Evolutionary conservation across 2,797 vertebrate genomes (phyloP).

Genomic region (Rhinophrynus dorsalis): DNA sequence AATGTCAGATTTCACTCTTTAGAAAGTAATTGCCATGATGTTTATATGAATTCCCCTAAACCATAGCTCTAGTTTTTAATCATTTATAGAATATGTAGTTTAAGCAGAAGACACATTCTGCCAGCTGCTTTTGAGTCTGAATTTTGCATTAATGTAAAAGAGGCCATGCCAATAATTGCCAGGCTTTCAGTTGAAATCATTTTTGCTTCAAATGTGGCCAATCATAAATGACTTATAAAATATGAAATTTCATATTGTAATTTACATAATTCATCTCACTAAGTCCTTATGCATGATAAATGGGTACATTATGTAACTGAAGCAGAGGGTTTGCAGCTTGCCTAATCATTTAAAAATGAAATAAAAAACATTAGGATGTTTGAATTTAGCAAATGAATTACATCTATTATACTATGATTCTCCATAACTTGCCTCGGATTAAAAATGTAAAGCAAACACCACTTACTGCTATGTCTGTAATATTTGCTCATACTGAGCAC

Average conservation of each 20-base stretch:
- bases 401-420: conserved; percentile 14
- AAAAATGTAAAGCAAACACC: not conserved
- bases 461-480: not conserved
- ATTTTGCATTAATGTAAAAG: conserved; percentile 15
- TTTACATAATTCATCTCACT: conserved; percentile 42
- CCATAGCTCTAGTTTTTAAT: conserved; percentile 3
- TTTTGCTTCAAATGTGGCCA: conserved; percentile 31
- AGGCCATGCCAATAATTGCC: conserved; percentile 35
- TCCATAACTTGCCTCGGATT: not conserved
- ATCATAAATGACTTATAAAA: conserved; percentile 44
- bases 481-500: not conserved
- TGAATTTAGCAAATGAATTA: conserved; percentile 33
- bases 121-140: conserved; percentile 17
- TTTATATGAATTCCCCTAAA: not conserved
- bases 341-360: conserved; percentile 32
- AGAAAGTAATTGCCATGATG: not conserved
- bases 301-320: conserved; percentile 36
- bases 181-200: conserved; percentile 28
- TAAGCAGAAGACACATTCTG: conserved; percentile 1
- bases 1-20: not conserved
- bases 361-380: conserved; percentile 27
- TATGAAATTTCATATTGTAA: conserved; percentile 43
- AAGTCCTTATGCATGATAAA: conserved; percentile 41
- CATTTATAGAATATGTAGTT: conserved; percentile 8
- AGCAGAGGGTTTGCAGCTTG: conserved; percentile 14